Base-by-base conservation (phyloP, 2,797 vertebrate genomes). In the Amphiprion clarkii region DNA sequence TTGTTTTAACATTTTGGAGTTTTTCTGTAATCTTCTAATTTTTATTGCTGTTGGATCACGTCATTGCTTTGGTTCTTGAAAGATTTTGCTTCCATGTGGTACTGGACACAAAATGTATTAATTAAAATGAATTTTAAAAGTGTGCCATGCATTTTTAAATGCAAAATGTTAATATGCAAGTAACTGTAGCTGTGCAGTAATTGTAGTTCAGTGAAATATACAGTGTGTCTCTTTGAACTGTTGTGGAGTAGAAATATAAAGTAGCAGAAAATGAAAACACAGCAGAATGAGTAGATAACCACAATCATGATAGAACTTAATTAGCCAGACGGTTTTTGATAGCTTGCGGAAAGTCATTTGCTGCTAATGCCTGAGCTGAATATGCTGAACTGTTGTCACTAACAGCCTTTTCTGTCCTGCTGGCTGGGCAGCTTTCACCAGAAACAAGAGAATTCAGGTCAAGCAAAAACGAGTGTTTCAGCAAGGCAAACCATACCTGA, bases 251-350 rank as follows among this genome's bases (percentile, higher is more conserved):
- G 1, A 64, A 29, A 6, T 56, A 57, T 48, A 48, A 14, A 44
- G 42, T 17, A 44, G 42, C 42, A 44, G 42, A 39, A 39, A 39
- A 39, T 39, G 36, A 39, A 39, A 39, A 39, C 36, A 39, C 36
- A 39, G 36, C 51, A 60, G 44, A 68, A 64, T 69, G 31, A 70
- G 62, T 0, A 58, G 72, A 61, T 64, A 67, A 65, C 36, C 40
- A 67, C 42, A 59, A 59, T 39, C 39, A 71, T 46, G 65, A 67
- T 79, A 69, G 40, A 31, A 65, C 55, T 72, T 76, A 71, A 83
- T 83, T 76, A 76, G 53, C 75, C 39, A 54, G 68, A 67, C 3
- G 27, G 55, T 58, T 63, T 78, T 71, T 71, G 61, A 84, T 81
- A 60, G 70, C 36, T 66, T 29, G 31, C 53, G 33, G 25, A 78